Evolutionary conservation across 2,113 vertebrate species (phyloP), one percentile per base, ranked within the genome.

Genomic region (Centropus bengalensis): DNA sequence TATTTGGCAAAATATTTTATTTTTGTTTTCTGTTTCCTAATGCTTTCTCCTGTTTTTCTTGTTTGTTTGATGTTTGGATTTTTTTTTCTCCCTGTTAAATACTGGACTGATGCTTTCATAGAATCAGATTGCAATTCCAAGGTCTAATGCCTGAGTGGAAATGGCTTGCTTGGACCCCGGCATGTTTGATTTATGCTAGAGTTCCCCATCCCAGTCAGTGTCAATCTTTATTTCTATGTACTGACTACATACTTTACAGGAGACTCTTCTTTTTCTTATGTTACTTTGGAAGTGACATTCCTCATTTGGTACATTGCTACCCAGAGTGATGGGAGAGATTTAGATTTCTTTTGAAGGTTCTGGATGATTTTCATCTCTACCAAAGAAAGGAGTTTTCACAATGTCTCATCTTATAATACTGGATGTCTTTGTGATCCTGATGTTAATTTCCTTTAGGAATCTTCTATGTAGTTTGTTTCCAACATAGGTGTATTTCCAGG

Each of bases 191-290:
- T 32, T 30, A 10, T 17, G 23, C 6, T 62, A 0, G 1, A 67
- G 28, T 33, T 86, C 22, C 56, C 23, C 18, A 32, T 8, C 21
- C 26, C 3, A 7, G 2, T 3, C 15, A 0, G 0, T 22, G 16
- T 44, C 6, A 58, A 13, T 36, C 36, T 71, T 2, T 26, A 8
- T 86, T 70, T 49, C 15, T 21, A 3, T 23, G 28, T 49, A 28
- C 26, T 75, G 63, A 33, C 49, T 32, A 2, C 38, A 12, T 24
- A 40, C 24, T 18, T 14, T 68, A 22, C 28, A 86, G 44, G 45
- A 77, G 49, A 10, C 24, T 66, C 24, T 30, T 26, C 28, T 8
- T 69, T 84, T 59, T 23, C 8, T 71, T 51, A 10, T 13, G 4
- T 26, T 40, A 8, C 5, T 49, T 84, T 54, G 28, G 26, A 81